Percentiles rank a stretch among this genome's conserved stretches.
Evolutionary conservation across 2,113 vertebrate genomes (phyloP).

Genomic region (Xiphophorus hellerii): DNA sequence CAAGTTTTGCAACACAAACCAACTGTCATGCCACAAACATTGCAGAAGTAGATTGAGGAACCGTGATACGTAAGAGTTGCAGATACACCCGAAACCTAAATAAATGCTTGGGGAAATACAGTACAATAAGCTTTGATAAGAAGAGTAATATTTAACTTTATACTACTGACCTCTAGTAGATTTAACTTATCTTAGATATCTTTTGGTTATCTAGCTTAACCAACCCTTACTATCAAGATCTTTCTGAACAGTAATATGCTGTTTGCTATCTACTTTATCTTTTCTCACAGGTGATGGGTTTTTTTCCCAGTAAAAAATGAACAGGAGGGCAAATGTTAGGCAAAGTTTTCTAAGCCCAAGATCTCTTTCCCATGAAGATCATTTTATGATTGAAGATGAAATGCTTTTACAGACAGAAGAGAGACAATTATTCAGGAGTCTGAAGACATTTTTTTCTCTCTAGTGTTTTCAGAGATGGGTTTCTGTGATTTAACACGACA

Average conservation of each 20-base stretch:
- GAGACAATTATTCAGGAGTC: not conserved
- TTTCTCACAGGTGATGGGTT: not conserved
- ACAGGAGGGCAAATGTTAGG: not conserved
- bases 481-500: not conserved
- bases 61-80: not conserved
- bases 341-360: no score
- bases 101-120: not conserved
- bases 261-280: not conserved
- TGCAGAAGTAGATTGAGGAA: conserved; percentile 59
- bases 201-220: not conserved
- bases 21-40: conserved; percentile 54
- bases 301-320: not conserved
- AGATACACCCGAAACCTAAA: not conserved
- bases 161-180: not conserved
- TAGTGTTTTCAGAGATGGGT: not conserved
- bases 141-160: not conserved
- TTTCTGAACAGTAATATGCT: not conserved
- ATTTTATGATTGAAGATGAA: not conserved
- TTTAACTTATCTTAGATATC: not conserved
- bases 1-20: conserved; percentile 22
- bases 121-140: not conserved
- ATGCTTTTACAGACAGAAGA: not conserved
- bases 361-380: no score
- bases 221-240: not conserved
- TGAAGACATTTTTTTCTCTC: not conserved